Conservation (phyloP, 2,888 invertebrate species). For the Encarsia formosa region DNA sequence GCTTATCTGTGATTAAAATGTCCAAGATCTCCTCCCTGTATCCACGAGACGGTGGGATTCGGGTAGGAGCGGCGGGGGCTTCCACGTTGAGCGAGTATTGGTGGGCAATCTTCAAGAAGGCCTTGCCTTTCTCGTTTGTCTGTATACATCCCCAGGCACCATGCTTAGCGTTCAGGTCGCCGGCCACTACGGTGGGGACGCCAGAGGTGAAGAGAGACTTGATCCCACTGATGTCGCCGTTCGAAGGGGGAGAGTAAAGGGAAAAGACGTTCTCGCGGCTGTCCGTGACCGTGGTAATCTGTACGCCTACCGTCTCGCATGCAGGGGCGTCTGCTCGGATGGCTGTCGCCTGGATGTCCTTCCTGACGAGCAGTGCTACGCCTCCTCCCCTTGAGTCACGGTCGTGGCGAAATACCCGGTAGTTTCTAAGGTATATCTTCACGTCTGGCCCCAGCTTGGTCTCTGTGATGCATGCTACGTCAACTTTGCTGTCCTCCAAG, state of each 20-base stretch:
- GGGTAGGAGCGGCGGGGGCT: neutral
- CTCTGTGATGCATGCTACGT: too few species aligned
- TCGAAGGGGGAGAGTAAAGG: neutral
- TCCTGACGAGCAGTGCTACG: too few species aligned
- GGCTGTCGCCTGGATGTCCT: too few species aligned
- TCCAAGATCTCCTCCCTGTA: constrained; percentile 3
- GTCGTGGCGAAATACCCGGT: too few species aligned
- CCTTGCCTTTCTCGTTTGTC: neutral
- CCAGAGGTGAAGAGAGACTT: neutral
- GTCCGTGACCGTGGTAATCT: neutral
- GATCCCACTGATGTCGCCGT: neutral
- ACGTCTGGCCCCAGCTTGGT: too few species aligned
- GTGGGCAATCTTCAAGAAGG: neutral
- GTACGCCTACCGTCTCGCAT: neutral
- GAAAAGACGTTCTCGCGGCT: neutral
- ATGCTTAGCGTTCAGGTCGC: constrained; percentile 1
- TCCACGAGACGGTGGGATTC: neutral
- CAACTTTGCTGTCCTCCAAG: too few species aligned
- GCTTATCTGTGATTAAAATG: constrained; percentile 10
- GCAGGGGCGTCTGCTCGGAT: too few species aligned
- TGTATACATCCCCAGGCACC: neutral
- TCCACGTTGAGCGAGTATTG: neutral
- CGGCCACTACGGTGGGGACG: constrained; percentile 1
- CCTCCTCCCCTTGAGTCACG: too few species aligned
- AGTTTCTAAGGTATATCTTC: too few species aligned